Evolutionary conservation across 2,113 vertebrate genomes (phyloP).

Genomic region (Xyliphius kryptos): DNA sequence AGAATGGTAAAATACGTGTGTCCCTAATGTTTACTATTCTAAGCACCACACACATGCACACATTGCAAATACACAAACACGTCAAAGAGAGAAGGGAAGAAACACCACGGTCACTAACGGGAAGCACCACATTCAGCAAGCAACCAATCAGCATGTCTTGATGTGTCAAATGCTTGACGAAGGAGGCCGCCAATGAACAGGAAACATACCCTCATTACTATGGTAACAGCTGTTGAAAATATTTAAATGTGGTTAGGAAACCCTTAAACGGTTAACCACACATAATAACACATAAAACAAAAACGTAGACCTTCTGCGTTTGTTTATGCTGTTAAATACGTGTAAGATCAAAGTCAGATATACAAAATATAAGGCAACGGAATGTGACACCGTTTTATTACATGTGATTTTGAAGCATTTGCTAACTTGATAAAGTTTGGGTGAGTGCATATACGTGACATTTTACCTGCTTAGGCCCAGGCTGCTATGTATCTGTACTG

Average conservation of each 20-base stretch:
- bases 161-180: background rate
- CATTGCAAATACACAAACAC: background rate
- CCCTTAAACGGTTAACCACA: conserved; percentile 18
- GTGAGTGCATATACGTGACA: background rate
- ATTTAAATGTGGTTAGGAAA: conserved; percentile 35
- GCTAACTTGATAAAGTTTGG: background rate
- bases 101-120: conserved; percentile 23
- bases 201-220: conserved; percentile 8
- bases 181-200: background rate
- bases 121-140: conserved; percentile 26
- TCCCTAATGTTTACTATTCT: conserved; percentile 15
- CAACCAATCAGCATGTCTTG: conserved; percentile 15
- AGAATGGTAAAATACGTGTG: conserved; percentile 9
- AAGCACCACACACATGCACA: conserved; percentile 3
- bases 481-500: background rate
- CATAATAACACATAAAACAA: conserved; percentile 16
- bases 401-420: too few relatives aligned
- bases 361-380: background rate
- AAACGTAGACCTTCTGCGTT: conserved; percentile 17
- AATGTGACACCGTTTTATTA: too few relatives aligned
- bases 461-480: conserved; percentile 7
- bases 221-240: conserved; percentile 27
- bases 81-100: conserved; percentile 36
- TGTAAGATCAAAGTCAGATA: background rate
- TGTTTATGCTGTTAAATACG: conserved; percentile 21